Evolutionary conservation across 1,140 invertebrate genomes (phyloP), one percentile per base, ranked within the genome.

Genomic region (Habropoda laboriosa): DNA sequence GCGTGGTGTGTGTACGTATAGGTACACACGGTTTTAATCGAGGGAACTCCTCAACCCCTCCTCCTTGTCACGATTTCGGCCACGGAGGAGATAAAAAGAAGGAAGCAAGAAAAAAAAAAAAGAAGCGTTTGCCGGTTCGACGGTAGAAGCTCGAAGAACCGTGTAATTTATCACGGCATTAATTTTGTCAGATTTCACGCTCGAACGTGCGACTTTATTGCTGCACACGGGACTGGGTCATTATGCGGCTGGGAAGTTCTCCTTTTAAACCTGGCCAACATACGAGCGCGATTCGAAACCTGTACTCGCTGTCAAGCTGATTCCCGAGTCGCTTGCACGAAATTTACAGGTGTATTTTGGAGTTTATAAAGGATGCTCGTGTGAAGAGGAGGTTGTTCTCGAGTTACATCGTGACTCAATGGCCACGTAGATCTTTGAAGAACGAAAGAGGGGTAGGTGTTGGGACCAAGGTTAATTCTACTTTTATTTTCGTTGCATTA

Each of bases 181-280:
- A 66, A 75, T 76, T 76, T 40, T 13, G 38, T 51, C 38, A 21
- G 61, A 55, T 76, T 76, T 67, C 73, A 67, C 61, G 73, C 47
- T 55, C 63, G 61, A 32, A 32, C 27, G 61, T 67, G 35, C 38
- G 38, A 45, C 49, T 35, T 45, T 42, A 76, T 76, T 76, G 73
- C 73, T 13, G 61, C 38, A 12, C 32, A 12, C 32, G 3, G 49
- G 38, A 42, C 47, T 55, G 47, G 38, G 13, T 76, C 61, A 55
- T 64, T 66, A 64, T 42, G 63, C 49, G 27, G 45, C 24, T 13
- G 12, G 21, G n/a, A 35, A 24, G 21, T 60, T 35, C n/a, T 27
- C 51, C 18, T 30, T 58, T 55, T 47, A 67, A 51, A 49, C 27
- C 8, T 16, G 35, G 24, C 38, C 61, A 42, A 42, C 16, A 12